Percentiles rank a stretch among this genome's conserved stretches.
Evolutionary conservation across 2,113 vertebrate genomes (phyloP).

Genomic region (Antennarius striatus): DNA sequence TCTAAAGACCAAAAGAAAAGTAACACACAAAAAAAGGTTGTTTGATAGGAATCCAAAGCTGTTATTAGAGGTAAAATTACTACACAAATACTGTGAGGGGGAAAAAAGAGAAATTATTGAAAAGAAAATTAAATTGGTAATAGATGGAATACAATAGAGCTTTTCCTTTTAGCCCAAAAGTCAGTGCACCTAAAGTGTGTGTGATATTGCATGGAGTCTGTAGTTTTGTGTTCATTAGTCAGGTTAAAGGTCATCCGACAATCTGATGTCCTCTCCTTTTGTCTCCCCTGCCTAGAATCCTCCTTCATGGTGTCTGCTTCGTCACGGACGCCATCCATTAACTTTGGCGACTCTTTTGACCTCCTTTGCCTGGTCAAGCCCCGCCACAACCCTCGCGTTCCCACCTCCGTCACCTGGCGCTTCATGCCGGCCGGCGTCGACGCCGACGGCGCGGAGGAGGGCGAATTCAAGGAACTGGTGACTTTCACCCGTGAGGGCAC

Average conservation of each 20-base stretch:
- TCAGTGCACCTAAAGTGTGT: no score
- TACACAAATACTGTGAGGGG: no score
- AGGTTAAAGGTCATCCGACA: constrained; percentile 15
- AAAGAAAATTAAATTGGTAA: no score
- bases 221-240: constrained; percentile 16
- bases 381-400: constrained; percentile 88
- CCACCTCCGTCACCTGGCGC: constrained; percentile 91
- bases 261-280: constrained; percentile 16
- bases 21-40: no score
- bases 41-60: no score
- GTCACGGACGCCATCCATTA: constrained; percentile 90
- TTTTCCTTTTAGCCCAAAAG: no score
- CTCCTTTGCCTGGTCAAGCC: constrained; percentile 96
- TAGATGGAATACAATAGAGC: no score
- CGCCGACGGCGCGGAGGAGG: constrained; percentile 68
- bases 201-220: no score
- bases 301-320: constrained; percentile 94
- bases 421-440: constrained; percentile 85
- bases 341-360: constrained; percentile 92
- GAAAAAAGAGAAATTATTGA: no score
- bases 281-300: constrained; percentile 80
- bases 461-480: constrained; percentile 89
- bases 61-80: no score
- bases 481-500: constrained; percentile 92
- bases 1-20: no score